Conservation (phyloP, 2,888 invertebrate genomes). For the Synergus laeviventris region DNA sequence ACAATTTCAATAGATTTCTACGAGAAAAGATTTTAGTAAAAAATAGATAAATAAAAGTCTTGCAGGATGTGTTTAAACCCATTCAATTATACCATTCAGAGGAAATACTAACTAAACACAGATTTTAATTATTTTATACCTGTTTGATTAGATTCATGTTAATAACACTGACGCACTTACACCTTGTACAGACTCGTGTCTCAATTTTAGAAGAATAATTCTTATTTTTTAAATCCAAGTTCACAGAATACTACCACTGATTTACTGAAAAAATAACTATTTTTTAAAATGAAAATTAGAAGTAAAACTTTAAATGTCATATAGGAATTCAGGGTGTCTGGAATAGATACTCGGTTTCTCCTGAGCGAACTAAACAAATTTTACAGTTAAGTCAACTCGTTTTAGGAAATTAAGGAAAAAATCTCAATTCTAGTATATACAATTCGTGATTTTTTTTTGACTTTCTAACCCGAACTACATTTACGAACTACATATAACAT, state of each 20-base stretch:
- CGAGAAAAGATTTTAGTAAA: conserved; percentile 7
- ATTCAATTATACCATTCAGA: conserved; percentile 24
- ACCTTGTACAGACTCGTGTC: conserved; percentile 71
- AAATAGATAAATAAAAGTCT: conserved; percentile 30
- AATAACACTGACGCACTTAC: conserved; percentile 66
- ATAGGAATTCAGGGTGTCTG: background rate
- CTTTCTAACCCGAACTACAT: too few species aligned
- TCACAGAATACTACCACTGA: background rate
- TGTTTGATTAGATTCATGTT: conserved; percentile 28
- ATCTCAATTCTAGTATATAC: too few species aligned
- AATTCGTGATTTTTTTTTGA: too few species aligned
- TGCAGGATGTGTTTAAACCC: background rate
- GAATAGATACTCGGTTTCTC: background rate
- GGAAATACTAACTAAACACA: conserved; percentile 40
- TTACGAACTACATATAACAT: background rate
- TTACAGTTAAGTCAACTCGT: background rate
- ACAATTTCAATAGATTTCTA: conserved; percentile 10
- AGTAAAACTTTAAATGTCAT: background rate
- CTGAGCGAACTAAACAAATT: background rate
- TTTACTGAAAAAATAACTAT: background rate
- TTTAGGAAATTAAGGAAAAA: too few species aligned
- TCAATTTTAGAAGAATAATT: background rate
- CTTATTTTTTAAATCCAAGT: background rate
- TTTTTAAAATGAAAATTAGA: background rate
- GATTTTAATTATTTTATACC: conserved; percentile 34